Base-by-base conservation (phyloP, 2,888 invertebrate species). In the Lottia gigantea region DNA sequence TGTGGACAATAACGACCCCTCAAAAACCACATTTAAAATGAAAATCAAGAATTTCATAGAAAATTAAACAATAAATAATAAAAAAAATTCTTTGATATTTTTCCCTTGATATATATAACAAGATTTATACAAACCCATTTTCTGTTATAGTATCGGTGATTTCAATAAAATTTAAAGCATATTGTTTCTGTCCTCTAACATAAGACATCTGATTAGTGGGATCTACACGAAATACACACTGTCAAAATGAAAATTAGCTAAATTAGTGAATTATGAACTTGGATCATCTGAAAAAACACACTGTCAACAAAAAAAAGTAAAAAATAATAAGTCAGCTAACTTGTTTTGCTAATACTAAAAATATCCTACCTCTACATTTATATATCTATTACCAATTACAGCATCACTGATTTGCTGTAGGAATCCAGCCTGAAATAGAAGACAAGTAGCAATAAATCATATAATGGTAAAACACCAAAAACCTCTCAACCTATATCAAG, bases 181-280 rank as follows among this genome's bases (percentile, higher is more conserved):
- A 86, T 74, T 85, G 85, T 65, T 84, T 83, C 71, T 82, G 82
- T 67, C 84, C 85, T 49, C 78, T 75, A 15, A 81, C 76, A 71
- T 80, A 85, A 8, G 74, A 75, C 40, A 74, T 73, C 67, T 76
- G 73, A 23, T 55, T 55, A 23, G 73, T 47, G 1, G 81, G 82
- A 68, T 84, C 82, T 8, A 82, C 68, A 25, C 77, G 70, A 49
- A 85, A 82, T 19, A 85, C 79, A 77, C 83, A 83, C 82, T 83
- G 78, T 31, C n/a, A 63, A 70, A 49, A n/a, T 26, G 25, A 46
- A 15, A 26, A 12, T 31, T 31, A 68, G 11, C 61, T 25, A 55
- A 23, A 26, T 15, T 16, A 1, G 62, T 46, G 15, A n/a, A n/a
- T n/a, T n/a, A n/a, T n/a, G n/a, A n/a, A n/a, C n/a, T n/a, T n/a